Percentiles rank a stretch among this genome's conserved stretches.
These are phyloP conservation scores for Piprites chloris DNA, from an alignment of 2,113 vertebrate species.

Conservation along the genomic window DNA sequence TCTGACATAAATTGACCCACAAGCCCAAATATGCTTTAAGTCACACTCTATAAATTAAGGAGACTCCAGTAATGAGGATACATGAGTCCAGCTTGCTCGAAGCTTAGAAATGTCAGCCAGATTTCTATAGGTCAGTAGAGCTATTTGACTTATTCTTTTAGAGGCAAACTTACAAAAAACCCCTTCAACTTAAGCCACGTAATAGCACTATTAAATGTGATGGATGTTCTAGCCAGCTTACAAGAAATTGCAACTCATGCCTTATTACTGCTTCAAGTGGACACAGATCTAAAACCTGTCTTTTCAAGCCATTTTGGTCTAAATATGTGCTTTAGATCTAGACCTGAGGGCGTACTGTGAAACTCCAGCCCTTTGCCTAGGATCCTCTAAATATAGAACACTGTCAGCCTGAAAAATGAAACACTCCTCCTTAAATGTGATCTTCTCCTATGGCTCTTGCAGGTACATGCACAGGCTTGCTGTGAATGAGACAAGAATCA, in stretches of 20 bases:
- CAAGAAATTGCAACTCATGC: background rate
- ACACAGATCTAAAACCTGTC: background rate
- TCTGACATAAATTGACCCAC: background rate
- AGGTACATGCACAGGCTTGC: background rate
- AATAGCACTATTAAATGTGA: background rate
- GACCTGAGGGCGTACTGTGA: background rate
- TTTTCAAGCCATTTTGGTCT: background rate
- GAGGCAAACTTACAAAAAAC: background rate
- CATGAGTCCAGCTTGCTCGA: fast-evolving
- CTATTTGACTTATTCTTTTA: background rate
- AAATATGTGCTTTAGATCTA: background rate
- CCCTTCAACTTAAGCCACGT: background rate
- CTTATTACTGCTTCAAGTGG: background rate
- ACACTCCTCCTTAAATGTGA: background rate
- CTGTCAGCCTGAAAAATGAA: background rate
- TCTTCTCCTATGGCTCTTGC: background rate
- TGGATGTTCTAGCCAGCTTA: background rate
- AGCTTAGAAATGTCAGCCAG: background rate
- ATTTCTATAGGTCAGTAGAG: background rate
- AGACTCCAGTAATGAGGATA: background rate
- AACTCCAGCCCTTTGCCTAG: background rate
- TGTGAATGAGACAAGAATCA: background rate
- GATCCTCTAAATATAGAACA: background rate
- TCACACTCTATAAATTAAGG: background rate
- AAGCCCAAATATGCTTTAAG: background rate